Evolutionary conservation across 1,140 invertebrate genomes (phyloP).

Genomic region (Drosophila nigrodunni): DNA sequence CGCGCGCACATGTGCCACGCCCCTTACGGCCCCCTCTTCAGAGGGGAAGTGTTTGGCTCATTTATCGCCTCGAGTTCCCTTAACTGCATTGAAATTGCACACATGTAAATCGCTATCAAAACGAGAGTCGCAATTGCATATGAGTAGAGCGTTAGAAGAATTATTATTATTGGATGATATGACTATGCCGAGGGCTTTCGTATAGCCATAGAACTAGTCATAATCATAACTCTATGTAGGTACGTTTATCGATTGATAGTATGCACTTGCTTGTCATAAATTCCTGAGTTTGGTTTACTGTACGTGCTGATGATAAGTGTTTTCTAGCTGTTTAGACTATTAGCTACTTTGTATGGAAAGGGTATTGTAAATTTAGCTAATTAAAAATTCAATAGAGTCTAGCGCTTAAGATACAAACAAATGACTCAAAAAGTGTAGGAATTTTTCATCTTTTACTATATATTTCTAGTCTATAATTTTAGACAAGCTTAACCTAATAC

Average conservation of each 20-base stretch:
- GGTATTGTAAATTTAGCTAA: neutral
- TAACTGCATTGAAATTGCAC: conserved; percentile 63
- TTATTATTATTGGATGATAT: conserved; percentile 24
- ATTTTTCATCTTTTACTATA: too few species aligned
- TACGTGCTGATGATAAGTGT: conserved; percentile 7
- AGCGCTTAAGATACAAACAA: too few species aligned
- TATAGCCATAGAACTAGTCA: neutral
- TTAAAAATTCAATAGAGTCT: too few species aligned
- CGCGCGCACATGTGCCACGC: conserved; percentile 55
- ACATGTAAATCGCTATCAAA: neutral
- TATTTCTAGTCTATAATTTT: too few species aligned
- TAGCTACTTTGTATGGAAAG: neutral
- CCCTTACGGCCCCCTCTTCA: neutral
- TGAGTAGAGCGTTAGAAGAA: neutral
- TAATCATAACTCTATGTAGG: conserved; percentile 2
- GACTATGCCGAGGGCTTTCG: conserved; percentile 8
- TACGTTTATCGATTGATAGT: neutral
- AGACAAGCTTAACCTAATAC: too few species aligned
- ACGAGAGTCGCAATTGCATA: conserved; percentile 1
- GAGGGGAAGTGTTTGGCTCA: conserved; percentile 26
- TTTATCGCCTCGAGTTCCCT: conserved; percentile 51
- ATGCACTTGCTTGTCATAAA: neutral
- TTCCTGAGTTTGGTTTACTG: neutral
- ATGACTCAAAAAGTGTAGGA: too few species aligned
- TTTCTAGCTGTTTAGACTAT: neutral